phyloP scores from a whole-genome alignment of 2,888 invertebrate species.

The Nipponacmea schrenckii region DNA sequence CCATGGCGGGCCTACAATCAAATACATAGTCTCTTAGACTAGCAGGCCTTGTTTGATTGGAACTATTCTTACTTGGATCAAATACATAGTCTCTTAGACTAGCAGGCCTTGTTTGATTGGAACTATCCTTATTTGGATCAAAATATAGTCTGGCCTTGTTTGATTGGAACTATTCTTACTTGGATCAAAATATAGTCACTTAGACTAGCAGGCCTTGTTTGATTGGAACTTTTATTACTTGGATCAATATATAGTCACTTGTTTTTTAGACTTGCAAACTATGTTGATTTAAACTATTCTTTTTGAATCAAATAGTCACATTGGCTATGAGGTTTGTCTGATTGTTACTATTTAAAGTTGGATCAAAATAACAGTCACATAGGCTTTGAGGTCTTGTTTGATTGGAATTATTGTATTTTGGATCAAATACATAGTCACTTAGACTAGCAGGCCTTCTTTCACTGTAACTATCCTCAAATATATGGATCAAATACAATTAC shows the following conservation, averaged over 20 bases:
- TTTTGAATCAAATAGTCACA: too few relatives aligned
- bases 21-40: background rate
- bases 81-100: background rate
- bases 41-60: background rate
- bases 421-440: background rate
- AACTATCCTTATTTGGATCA: background rate
- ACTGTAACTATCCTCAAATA: background rate
- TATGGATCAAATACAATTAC: background rate
- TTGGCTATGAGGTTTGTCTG: too few relatives aligned
- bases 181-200: background rate
- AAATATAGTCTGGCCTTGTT: background rate
- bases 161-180: background rate
- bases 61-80: background rate
- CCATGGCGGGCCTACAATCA: constrained; percentile 27
- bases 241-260: background rate
- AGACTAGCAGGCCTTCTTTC: background rate
- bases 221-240: background rate
- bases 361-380: background rate
- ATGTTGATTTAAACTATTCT: too few relatives aligned
- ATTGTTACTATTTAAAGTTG: too few relatives aligned
- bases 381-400: background rate
- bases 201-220: background rate
- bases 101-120: background rate
- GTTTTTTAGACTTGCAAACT: too few relatives aligned
- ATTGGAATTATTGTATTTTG: background rate